These are phyloP conservation scores for Mesoclemmys tuberculata DNA, from an alignment of 2,113 vertebrate genomes.

Conservation along the genomic window DNA sequence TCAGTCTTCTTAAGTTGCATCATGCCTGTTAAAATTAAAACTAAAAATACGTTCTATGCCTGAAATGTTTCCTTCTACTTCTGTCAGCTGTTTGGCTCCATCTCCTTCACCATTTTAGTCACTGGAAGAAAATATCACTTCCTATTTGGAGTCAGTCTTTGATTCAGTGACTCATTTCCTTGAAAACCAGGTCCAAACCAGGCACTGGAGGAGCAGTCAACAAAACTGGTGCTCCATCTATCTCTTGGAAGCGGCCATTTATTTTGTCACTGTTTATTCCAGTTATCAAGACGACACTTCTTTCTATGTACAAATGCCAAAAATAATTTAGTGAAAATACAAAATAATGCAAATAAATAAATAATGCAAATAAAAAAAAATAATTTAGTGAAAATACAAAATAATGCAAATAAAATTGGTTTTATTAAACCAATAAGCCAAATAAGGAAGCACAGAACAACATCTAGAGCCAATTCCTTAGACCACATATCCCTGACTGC, in stretches of 20 bases:
- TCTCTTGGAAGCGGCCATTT: background rate
- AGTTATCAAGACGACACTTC: background rate
- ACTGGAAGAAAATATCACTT: slow-evolving; percentile 49
- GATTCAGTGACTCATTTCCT: slow-evolving; percentile 48
- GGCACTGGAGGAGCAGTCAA: slow-evolving; percentile 3
- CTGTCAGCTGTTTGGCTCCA: slow-evolving; percentile 46
- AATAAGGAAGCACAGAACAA: background rate
- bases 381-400: slow-evolving; percentile 12
- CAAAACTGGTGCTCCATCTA: background rate
- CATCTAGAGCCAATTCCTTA: background rate
- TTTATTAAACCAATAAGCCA: background rate
- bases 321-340: slow-evolving; percentile 8
- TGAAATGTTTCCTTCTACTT: slow-evolving; percentile 21
- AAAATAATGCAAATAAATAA: background rate
- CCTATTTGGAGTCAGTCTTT: slow-evolving; percentile 42
- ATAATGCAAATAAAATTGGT: background rate
- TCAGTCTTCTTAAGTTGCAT: slow-evolving; percentile 8
- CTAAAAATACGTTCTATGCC: background rate
- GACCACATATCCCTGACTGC: background rate
- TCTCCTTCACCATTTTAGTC: slow-evolving; percentile 28
- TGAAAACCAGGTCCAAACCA: slow-evolving; percentile 29
- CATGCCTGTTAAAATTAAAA: slow-evolving; percentile 15
- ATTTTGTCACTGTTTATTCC: background rate
- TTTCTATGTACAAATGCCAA: background rate
- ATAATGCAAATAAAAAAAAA: fast-evolving